A percentile compares a stretch with the other conserved stretches of the same genome.
phyloP scores from a whole-genome alignment of 1,140 invertebrate species.

The Campoletis sonorensis region DNA sequence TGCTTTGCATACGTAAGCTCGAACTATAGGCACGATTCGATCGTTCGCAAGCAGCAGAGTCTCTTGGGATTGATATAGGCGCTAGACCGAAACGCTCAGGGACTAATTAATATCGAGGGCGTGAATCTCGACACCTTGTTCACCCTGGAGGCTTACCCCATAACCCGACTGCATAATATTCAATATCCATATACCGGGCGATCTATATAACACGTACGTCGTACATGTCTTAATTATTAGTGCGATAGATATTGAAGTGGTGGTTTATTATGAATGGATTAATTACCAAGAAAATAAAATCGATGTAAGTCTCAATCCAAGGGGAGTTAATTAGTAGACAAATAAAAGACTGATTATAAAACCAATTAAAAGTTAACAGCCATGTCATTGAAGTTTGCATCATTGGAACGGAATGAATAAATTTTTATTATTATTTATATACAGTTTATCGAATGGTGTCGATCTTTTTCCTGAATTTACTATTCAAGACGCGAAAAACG shows the following conservation, averaged over 20 bases:
- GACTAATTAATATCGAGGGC: conserved; percentile 40
- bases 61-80: conserved; percentile 9
- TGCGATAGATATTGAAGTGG: background rate
- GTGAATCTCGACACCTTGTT: conserved; percentile 37
- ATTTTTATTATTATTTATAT: too few species aligned
- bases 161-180: conserved; percentile 23
- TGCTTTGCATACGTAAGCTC: conserved; percentile 28
- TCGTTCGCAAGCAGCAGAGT: background rate
- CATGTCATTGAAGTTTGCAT: too few species aligned
- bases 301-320: too few species aligned
- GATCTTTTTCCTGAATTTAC: too few species aligned
- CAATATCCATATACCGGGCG: conserved; percentile 12
- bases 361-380: too few species aligned
- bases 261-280: background rate
- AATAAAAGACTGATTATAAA: too few species aligned
- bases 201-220: background rate
- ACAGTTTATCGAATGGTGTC: too few species aligned
- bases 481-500: too few species aligned
- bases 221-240: background rate
- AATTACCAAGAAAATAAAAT: background rate
- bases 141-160: conserved; percentile 25
- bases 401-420: too few species aligned
- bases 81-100: conserved; percentile 19
- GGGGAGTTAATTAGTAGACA: too few species aligned
- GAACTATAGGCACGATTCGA: background rate